These are phyloP conservation scores for Geococcyx californianus DNA, from an alignment of 2,113 vertebrate species.

Conservation along the genomic window DNA sequence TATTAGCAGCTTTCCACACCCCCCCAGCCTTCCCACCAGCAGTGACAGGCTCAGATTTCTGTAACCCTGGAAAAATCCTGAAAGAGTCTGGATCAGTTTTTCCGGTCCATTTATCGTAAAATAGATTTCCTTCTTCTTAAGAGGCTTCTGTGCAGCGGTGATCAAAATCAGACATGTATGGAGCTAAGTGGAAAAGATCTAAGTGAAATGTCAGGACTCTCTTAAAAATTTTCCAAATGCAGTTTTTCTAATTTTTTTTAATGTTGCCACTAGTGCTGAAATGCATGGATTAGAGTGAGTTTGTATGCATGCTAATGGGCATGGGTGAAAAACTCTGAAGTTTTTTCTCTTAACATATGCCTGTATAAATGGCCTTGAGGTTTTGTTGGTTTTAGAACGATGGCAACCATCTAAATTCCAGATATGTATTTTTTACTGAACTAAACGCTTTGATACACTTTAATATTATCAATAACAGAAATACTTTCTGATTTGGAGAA, in stretches of 20 bases:
- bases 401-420: neutral
- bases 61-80: neutral
- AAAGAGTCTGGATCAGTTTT: neutral
- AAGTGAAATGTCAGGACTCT: neutral
- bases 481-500: neutral
- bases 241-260: neutral
- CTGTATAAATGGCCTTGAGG: neutral
- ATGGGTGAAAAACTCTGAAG: neutral
- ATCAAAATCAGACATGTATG: neutral
- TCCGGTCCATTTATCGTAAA: neutral
- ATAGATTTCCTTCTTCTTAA: neutral
- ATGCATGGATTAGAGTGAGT: neutral
- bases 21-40: neutral
- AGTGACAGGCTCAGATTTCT: neutral
- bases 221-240: neutral
- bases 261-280: neutral
- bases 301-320: neutral
- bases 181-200: neutral
- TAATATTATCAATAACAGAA: constrained; percentile 10
- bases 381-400: neutral
- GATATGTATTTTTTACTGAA: neutral
- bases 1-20: rapidly evolving
- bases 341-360: neutral
- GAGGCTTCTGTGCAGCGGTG: neutral
- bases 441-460: neutral